Evolutionary conservation across 2,113 vertebrate genomes (phyloP).

Genomic region (Mystacornis crossleyi): DNA sequence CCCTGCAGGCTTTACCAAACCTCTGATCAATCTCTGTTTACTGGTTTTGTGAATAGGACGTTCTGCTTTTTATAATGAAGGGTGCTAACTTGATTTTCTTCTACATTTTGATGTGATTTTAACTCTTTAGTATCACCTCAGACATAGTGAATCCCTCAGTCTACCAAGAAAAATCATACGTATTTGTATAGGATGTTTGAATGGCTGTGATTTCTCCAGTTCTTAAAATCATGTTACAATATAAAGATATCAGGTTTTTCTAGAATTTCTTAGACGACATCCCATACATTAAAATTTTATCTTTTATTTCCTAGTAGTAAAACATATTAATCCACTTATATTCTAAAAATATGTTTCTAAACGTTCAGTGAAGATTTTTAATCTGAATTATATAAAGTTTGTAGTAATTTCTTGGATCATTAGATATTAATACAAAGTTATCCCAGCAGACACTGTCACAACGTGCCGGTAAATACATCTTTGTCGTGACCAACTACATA

Average conservation of each 20-base stretch:
- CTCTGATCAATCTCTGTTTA: background rate
- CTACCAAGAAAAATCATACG: background rate
- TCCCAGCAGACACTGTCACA: background rate
- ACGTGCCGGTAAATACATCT: background rate
- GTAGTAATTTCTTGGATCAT: background rate
- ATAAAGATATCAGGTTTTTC: background rate
- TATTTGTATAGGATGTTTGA: background rate
- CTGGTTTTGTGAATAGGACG: rapidly evolving
- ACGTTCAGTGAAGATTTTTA: background rate
- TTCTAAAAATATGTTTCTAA: background rate
- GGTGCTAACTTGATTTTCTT: background rate
- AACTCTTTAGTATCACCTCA: background rate
- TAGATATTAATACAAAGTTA: background rate
- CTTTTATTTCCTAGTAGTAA: background rate
- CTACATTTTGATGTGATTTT: background rate
- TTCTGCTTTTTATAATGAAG: background rate
- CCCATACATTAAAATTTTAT: background rate
- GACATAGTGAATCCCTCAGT: background rate
- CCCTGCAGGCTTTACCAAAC: background rate
- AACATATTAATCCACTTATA: background rate
- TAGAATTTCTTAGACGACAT: background rate
- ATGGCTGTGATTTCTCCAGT: background rate
- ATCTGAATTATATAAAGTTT: background rate
- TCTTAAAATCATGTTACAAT: background rate
- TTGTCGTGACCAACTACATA: rapidly evolving